Percentiles rank a stretch among this genome's conserved stretches.
These are phyloP conservation scores for Melanotaenia pygmaea DNA, from an alignment of 2,797 vertebrate genomes.

Conservation along the genomic window DNA sequence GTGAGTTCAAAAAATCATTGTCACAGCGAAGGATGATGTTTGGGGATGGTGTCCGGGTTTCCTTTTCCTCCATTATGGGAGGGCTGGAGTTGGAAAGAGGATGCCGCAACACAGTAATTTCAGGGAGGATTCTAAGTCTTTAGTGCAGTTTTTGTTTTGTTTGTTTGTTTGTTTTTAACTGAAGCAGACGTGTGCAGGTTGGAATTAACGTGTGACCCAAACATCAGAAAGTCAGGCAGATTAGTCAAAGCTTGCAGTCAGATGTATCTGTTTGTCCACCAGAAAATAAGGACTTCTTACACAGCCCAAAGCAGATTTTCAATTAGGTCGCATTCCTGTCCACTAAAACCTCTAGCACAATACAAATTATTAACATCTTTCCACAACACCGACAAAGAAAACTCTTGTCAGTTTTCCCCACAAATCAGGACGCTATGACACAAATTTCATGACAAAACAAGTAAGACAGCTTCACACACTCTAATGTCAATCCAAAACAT, in stretches of 20 bases:
- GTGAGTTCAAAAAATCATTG: conserved; percentile 86
- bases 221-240: background rate
- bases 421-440: conserved; percentile 9
- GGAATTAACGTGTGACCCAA: conserved; percentile 5
- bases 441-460: background rate
- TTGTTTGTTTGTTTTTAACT: conserved; percentile 5
- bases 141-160: background rate
- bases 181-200: conserved; percentile 22
- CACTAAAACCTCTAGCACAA: conserved; percentile 12
- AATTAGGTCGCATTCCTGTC: background rate
- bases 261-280: background rate
- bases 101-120: conserved; percentile 46
- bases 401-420: conserved; percentile 18
- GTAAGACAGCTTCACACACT: background rate
- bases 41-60: conserved; percentile 70
- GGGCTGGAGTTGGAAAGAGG: conserved; percentile 64
- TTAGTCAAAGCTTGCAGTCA: conserved; percentile 35
- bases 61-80: conserved; percentile 76
- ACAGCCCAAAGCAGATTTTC: conserved; percentile 18
- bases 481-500: conserved; percentile 12
- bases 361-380: conserved; percentile 1
- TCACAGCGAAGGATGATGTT: conserved; percentile 90
- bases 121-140: conserved; percentile 11
- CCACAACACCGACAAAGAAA: background rate
- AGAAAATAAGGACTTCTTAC: background rate